These are phyloP conservation scores for Eublepharis macularius DNA, from an alignment of 2,113 vertebrate genomes.

Conservation along the genomic window DNA sequence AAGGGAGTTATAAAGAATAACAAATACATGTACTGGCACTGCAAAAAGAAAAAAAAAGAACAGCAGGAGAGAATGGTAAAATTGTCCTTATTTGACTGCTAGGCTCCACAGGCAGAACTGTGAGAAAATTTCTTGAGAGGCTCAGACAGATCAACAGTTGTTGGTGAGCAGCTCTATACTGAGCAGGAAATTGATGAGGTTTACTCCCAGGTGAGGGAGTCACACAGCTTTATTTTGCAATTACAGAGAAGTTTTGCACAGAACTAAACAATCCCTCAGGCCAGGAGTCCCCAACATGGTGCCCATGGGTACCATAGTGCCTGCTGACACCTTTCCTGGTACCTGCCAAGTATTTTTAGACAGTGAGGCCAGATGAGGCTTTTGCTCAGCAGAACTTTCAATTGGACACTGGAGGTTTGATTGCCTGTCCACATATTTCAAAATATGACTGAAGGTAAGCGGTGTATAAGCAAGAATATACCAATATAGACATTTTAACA, in stretches of 20 bases:
- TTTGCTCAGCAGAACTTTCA: too few relatives aligned
- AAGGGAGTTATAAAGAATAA: conserved; percentile 86
- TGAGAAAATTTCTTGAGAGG: conserved; percentile 70
- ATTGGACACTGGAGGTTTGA: too few relatives aligned
- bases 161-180: conserved; percentile 61
- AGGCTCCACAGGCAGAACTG: conserved; percentile 77
- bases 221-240: conserved; percentile 37
- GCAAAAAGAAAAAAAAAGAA: conserved; percentile 76
- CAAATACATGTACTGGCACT: conserved; percentile 83
- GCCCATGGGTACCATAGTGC: too few relatives aligned
- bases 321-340: too few relatives aligned
- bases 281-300: too few relatives aligned
- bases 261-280: conserved; percentile 43
- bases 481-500: too few relatives aligned
- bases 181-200: conserved; percentile 61
- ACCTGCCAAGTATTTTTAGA: too few relatives aligned
- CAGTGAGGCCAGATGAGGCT: too few relatives aligned
- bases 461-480: too few relatives aligned
- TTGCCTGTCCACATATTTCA: too few relatives aligned
- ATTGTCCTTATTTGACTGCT: conserved; percentile 86
- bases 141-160: conserved; percentile 69
- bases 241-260: conserved; percentile 54
- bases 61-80: conserved; percentile 83
- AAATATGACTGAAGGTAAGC: too few relatives aligned
- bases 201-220: conserved; percentile 48